Percentiles rank a stretch among this genome's conserved stretches.
Conservation (phyloP, 2,888 invertebrate species). For the Ariolimax columbianus region DNA sequence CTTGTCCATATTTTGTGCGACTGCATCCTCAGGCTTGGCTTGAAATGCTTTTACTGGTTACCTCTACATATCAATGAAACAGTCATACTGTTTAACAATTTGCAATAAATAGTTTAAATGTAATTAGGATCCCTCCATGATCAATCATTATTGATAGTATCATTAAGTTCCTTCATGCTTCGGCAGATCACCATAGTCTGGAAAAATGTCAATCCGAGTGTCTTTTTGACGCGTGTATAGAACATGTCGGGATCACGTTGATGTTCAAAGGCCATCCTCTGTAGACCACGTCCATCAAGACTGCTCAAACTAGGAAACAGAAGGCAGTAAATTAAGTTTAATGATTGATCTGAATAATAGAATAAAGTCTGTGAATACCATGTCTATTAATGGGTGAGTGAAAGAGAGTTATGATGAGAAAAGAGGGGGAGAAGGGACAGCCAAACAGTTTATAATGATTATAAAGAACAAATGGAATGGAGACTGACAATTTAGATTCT, state of each 20-base stretch:
- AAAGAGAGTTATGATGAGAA: too few relatives aligned
- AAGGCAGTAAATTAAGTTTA: background rate
- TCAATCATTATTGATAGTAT: background rate
- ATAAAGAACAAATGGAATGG: too few relatives aligned
- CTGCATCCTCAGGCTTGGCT: too few relatives aligned
- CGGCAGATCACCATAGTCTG: constrained; percentile 42
- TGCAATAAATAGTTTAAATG: background rate
- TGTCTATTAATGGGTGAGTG: too few relatives aligned
- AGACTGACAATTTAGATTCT: too few relatives aligned
- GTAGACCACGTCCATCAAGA: constrained; percentile 36
- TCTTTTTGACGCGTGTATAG: constrained; percentile 43
- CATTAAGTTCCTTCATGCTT: constrained; percentile 36
- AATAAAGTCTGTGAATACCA: too few relatives aligned
- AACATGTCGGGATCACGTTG: constrained; percentile 36
- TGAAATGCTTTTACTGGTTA: too few relatives aligned
- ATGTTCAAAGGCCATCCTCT: constrained; percentile 48
- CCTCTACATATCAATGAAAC: too few relatives aligned
- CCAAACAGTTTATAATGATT: too few relatives aligned
- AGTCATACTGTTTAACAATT: too few relatives aligned
- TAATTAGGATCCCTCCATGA: background rate
- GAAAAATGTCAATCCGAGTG: constrained; percentile 40
- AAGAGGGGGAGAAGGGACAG: too few relatives aligned
- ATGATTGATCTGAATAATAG: background rate
- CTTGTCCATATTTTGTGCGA: too few relatives aligned
- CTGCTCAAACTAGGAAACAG: constrained; percentile 25